Evolutionary conservation across 2,113 vertebrate genomes (phyloP).

Genomic region (Bufo bufo): DNA sequence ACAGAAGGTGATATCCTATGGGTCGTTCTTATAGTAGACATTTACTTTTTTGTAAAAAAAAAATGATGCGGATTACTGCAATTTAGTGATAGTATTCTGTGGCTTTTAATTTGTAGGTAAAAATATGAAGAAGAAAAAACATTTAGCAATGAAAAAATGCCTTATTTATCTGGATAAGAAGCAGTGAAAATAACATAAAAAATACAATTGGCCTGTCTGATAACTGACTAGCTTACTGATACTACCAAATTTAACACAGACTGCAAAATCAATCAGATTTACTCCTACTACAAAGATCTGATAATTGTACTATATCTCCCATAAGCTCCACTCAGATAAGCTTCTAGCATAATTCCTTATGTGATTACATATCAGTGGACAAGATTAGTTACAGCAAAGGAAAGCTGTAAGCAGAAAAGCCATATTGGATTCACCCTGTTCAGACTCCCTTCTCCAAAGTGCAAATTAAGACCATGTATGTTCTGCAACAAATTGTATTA

Average conservation of each 20-base stretch:
- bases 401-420: not conserved
- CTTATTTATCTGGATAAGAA: not conserved
- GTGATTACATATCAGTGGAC: not conserved
- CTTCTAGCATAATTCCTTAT: not conserved
- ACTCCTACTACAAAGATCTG: slow-evolving; percentile 11
- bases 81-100: not conserved
- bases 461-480: not conserved
- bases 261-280: not conserved
- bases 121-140: not conserved
- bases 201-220: not conserved
- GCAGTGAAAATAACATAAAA: not conserved
- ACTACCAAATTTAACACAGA: not conserved
- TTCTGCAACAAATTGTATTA: too few relatives aligned
- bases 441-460: not conserved
- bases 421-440: not conserved
- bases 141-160: too few relatives aligned
- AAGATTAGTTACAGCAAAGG: not conserved
- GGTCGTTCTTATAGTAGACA: not conserved
- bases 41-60: not conserved
- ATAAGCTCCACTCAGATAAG: not conserved
- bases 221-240: not conserved
- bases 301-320: not conserved
- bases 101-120: not conserved
- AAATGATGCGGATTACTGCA: not conserved
- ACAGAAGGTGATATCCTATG: too few relatives aligned